Evolutionary conservation across 2,888 invertebrate species (phyloP), one percentile per base, ranked within the genome.

Genomic region (Chaitophorus viminalis): DNA sequence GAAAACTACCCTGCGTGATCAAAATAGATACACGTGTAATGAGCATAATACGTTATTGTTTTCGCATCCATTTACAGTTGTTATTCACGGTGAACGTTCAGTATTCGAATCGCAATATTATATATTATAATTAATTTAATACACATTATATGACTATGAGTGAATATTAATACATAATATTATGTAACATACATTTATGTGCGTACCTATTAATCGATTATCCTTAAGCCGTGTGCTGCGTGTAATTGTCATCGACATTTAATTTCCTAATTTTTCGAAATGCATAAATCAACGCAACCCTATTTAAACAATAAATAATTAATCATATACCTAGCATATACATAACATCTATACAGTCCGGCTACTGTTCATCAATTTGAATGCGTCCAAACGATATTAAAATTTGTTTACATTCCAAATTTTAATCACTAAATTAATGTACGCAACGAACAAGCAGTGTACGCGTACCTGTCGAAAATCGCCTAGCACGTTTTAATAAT

Each of bases 381-480:
- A 33, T 14, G 36, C 9, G 79, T 65, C 65, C 36, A 18, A 9
- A 79, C 79, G 29, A 65, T 68, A 29, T 39, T 33, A 36, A 65
- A 70, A 70, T 82, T 52, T 70, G 82, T 75, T 83, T 60, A 75
- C 82, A 83, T 83, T 83, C 82, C 82, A 75, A 74, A 83, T 83
- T 83, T 60, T 29, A 70, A 31, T 31, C 17, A 70, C 29, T 31
- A 31, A 68, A n/a, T 25, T 60, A 68, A 79, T 36, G 60, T 79
- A 65, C 65, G 79, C 36, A 65, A 79, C 65, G 72, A 82, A 39
- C 8, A 79, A 68, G 4, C 31, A 3, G 39, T 25, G 74, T 21
- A 39, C 11, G 11, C 1, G 3, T 9, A 70, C 3, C 11, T 18
- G 11, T 29, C 25, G 33, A 29, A 46, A 46, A 82, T 52, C 46